Conservation (phyloP, 2,113 vertebrate genomes). For the Eudyptes chrysolophus region DNA sequence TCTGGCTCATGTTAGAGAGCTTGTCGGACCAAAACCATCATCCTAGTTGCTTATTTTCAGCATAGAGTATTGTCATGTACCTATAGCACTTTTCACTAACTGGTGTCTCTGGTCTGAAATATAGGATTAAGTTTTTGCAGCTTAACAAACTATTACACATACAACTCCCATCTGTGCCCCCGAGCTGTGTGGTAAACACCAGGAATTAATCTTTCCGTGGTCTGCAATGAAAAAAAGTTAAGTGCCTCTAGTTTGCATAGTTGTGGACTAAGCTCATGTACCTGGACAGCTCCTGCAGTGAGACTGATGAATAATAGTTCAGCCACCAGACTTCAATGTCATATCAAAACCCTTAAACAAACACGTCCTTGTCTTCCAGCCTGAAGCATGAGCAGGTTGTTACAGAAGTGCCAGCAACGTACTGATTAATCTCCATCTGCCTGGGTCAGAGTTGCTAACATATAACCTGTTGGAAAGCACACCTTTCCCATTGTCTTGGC, state of each 20-base stretch:
- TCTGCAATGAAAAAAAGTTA: not conserved
- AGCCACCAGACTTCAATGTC: not conserved
- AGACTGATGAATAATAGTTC: not conserved
- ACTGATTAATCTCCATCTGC: not conserved
- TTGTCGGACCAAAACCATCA: not conserved
- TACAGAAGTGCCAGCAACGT: not conserved
- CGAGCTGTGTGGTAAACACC: not conserved
- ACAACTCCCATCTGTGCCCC: not conserved
- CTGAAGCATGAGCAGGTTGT: not conserved
- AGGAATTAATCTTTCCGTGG: not conserved
- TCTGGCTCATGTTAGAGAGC: not conserved
- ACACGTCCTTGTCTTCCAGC: not conserved
- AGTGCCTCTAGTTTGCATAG: not conserved
- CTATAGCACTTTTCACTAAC: accelerated
- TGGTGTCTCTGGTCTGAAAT: not conserved
- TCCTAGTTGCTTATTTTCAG: not conserved
- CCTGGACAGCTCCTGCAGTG: not conserved
- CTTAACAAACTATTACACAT: not conserved
- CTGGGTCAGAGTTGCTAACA: not conserved
- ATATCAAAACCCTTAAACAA: not conserved
- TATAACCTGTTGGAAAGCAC: not conserved
- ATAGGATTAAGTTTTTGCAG: not conserved
- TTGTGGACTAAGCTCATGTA: not conserved
- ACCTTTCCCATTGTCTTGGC: accelerated
- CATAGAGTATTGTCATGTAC: not conserved